Evolutionary conservation across 2,888 invertebrate species (phyloP), one percentile per base, ranked within the genome.

Genomic region (Tiphia femorata): DNA sequence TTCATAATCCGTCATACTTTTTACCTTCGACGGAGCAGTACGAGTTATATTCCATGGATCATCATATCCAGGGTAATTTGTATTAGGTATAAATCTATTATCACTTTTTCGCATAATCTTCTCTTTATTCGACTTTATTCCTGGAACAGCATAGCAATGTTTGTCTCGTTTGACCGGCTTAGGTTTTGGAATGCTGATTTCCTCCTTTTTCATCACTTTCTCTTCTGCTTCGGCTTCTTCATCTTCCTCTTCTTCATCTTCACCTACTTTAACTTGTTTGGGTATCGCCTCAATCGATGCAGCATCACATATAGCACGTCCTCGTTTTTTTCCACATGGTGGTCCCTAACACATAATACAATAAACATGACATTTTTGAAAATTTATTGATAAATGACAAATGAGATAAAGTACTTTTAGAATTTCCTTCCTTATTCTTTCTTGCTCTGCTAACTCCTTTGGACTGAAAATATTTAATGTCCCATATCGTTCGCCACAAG

Each of bases 401-500:
- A 5, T 37, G n/a, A 12, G n/a, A 12, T 43, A 21, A 17, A 7
- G 8, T 55, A 68, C 63, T 29, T 17, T 57, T 1, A 66, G 17
- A 37, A 66, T 66, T 7, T 62, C 49, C 41, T 66, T 62, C 12
- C 55, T 33, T 48, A 48, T 47, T 19, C 38, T 64, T 27, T 74
- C 72, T 10, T 51, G 51, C 41, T 72, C 73, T 37, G 59, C 60
- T 5, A 76, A 40, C 56, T 74, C 72, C 48, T 72, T 61, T 2
- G 66, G 64, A 30, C 62, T 64, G 12, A 67, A 62, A 27, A 65
- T 52, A 35, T 76, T 67, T 8, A 60, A 20, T 17, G 66, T 56
- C 8, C 70, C 70, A 75, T 76, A 76, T 3, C 70, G 76, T 14
- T 67, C 76, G 4, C 67, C 67, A 17, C 75, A 76, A 17, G 73